Evolutionary conservation across 2,797 vertebrate genomes (phyloP), one percentile per base, ranked within the genome.

Genomic region (Steatocranus sp.): DNA sequence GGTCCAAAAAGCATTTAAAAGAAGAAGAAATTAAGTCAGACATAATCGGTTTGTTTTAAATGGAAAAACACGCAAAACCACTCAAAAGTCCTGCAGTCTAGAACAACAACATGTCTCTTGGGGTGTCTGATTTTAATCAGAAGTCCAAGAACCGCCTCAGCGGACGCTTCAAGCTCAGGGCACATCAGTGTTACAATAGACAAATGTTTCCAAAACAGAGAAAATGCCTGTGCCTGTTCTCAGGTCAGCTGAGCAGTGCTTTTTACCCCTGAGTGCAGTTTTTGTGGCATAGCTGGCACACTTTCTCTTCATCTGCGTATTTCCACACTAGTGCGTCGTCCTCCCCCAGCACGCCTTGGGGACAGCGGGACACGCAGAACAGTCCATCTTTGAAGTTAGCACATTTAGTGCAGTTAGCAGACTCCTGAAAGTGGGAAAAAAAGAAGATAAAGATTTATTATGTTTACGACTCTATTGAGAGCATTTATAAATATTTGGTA

Each of bases 261-360:
- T 78, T 34, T 92, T 90, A 99, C 99, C 97, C 97, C 0, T 96
- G 96, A 78, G 97, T 97, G 88, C 99, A 99, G 96, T 99, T 98
- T 17, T 93, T 91, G 91, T 99, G 98, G 93, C 99, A 99, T 5
- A 97, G 95, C 90, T 96, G 98, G 91, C 98, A 99, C 74, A 97
- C 92, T 8, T 87, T 94, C 75, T 83, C 92, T 18, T 91, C 82
- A 1, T 99, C 97, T 0, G 97, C 94, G 0, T 97, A 99, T 92
- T 99, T 99, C 97, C 98, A 99, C 84, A 99, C 94, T 0, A 98
- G 91, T 3, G 94, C 95, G 82, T 97, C 97, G 5, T 97, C 98
- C 83, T 98, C 97, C 0, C 97, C 98, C 30, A 96, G 94, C 81
- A 99, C 88, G 0, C 97, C 98, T 1, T 97, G 96, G 0, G 98